These are phyloP conservation scores for Xenopus tropicalis DNA, from an alignment of 2,113 vertebrate genomes.

Conservation along the genomic window DNA sequence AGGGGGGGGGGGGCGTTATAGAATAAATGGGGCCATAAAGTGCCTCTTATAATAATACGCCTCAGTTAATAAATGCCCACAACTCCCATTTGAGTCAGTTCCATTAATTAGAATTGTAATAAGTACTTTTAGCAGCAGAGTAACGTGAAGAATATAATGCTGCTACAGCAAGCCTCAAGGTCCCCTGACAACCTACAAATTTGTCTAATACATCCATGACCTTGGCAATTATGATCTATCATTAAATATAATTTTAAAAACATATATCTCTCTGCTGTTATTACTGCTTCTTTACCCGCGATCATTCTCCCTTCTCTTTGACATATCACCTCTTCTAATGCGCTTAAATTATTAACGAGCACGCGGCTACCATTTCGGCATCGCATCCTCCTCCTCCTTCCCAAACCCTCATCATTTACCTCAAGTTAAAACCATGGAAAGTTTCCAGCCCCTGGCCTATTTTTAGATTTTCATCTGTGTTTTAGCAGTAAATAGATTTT, in stretches of 20 bases:
- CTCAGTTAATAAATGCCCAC: neutral
- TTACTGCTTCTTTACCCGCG: constrained; percentile 15
- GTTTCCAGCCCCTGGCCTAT: constrained; percentile 17
- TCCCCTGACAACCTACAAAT: neutral
- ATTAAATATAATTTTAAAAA: constrained; percentile 9
- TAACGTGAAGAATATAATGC: neutral
- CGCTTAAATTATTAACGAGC: constrained; percentile 33
- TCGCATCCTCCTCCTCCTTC: neutral
- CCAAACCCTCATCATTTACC: constrained; percentile 8
- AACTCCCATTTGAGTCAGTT: neutral
- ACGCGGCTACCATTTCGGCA: neutral
- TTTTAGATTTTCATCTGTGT: constrained; percentile 20
- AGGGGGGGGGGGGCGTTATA: no score
- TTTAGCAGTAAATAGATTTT: constrained; percentile 28
- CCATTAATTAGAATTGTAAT: neutral
- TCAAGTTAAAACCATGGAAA: constrained; percentile 6
- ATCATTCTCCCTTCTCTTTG: constrained; percentile 17
- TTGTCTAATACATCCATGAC: constrained; percentile 7
- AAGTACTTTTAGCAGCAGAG: neutral
- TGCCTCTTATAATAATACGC: neutral
- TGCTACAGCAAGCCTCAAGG: neutral
- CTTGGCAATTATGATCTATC: constrained; percentile 32
- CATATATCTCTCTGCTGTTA: constrained; percentile 22
- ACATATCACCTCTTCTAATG: constrained; percentile 28
- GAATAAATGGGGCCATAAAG: no score